Base-by-base conservation (phyloP, 2,797 vertebrate genomes). In the Haliaeetus vocifer region DNA sequence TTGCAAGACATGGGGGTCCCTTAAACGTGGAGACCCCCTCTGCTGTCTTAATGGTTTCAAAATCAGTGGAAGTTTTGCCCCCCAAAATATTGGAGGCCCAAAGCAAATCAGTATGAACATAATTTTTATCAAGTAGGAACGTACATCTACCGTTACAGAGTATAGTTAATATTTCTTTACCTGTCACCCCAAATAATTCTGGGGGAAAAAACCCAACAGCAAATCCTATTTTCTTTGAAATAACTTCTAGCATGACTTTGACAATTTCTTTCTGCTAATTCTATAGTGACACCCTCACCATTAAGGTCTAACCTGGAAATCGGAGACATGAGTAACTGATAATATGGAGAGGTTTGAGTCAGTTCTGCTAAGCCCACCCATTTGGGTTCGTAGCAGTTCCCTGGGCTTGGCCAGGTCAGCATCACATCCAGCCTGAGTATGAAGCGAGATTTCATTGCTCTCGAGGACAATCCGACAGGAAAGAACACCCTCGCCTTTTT, bases 201-300 rank as follows among this genome's bases (percentile, higher is more conserved):
- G 3, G 12, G 12, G 28, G 2, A 3, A 1, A 10, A 13, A 28
- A 63, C 29, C 0, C 16, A 71, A 26, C 14, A 91, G 22, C 10
- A 40, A 70, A 4, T 40, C 29, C 50, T 52, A 22, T 44, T 76
- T 92, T 81, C 29, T 91, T 70, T 58, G 37, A 58, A 53, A 33
- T 38, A 1, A 76, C 33, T 81, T 58, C 68, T 56, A 80, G 65
- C 35, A 37, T 65, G 37, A 88, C 26, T 38, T 74, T 61, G 55
- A 42, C 21, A 80, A 86, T 49, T 80, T 88, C 63, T 45, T 42
- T 82, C 38, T 31, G 25, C 20, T 42, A 71, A 71, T 45, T 75
- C 58, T 53, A 3, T 18, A 38, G 15, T 63, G 49, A 76, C 50
- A 77, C 25, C 11, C n/a, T 71, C 44, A 86, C n/a, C 59, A 35